These are phyloP conservation scores for Propsilocerus akamusi DNA, from an alignment of 1,140 invertebrate species.

Conservation along the genomic window DNA sequence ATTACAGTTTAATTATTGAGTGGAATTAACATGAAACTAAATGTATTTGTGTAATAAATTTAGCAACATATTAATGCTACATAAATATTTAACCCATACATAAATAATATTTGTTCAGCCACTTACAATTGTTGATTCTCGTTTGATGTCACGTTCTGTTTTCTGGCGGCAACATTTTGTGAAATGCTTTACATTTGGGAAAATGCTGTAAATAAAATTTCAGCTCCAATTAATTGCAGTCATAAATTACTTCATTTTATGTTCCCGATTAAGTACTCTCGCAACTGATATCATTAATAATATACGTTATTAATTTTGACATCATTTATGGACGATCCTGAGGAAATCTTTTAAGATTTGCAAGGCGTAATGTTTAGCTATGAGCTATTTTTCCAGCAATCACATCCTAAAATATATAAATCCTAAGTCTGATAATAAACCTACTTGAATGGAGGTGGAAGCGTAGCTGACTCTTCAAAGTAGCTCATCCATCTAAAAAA, in stretches of 20 bases:
- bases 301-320: too few relatives aligned
- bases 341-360: too few relatives aligned
- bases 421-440: too few relatives aligned
- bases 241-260: too few relatives aligned
- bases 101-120: background rate
- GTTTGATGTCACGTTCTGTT: constrained; percentile 48
- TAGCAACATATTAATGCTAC: background rate
- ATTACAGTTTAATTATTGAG: background rate
- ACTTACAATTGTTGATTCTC: constrained; percentile 38
- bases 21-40: background rate
- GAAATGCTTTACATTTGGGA: constrained; percentile 49
- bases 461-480: constrained; percentile 69
- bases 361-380: too few relatives aligned
- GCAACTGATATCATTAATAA: too few relatives aligned
- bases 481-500: constrained; percentile 86
- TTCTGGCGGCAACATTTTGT: constrained; percentile 39
- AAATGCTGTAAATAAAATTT: too few relatives aligned
- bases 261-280: too few relatives aligned
- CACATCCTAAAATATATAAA: too few relatives aligned
- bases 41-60: background rate
- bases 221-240: too few relatives aligned
- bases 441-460: constrained; percentile 79
- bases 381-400: too few relatives aligned
- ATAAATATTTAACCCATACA: background rate
- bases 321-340: too few relatives aligned